Percentiles rank a stretch among this genome's conserved stretches.
phyloP scores from a whole-genome alignment of 2,888 invertebrate genomes.

The Griposia aprilina region DNA sequence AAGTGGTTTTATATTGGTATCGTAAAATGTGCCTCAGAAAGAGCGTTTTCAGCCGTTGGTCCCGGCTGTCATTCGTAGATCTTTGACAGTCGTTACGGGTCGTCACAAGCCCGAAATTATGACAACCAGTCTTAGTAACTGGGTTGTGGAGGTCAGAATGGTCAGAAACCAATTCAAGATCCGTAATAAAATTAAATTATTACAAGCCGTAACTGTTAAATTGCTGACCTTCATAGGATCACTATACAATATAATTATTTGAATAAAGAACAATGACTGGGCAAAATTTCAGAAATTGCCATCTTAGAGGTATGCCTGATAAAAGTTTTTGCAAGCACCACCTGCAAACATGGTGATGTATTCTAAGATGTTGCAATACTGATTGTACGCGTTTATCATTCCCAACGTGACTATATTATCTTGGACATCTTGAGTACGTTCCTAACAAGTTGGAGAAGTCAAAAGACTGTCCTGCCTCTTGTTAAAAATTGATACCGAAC shows the following conservation, averaged over 20 bases:
- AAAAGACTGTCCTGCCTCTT: too few species aligned
- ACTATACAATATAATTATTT: background rate
- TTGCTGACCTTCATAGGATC: background rate
- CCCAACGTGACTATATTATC: too few species aligned
- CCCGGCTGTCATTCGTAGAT: background rate
- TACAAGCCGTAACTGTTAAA: background rate
- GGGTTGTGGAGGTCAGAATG: background rate
- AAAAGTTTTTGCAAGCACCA: background rate
- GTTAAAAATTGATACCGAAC: background rate
- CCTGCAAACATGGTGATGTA: background rate
- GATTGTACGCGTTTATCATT: too few species aligned
- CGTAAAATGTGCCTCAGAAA: background rate
- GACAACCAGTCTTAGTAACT: background rate
- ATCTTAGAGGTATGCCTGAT: background rate
- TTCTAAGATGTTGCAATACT: background rate
- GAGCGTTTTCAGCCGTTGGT: background rate
- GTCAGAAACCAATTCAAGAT: background rate
- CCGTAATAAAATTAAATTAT: too few species aligned
- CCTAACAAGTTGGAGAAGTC: background rate
- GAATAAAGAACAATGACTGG: background rate
- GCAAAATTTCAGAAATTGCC: background rate
- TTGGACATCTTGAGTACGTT: background rate
- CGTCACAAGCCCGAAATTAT: background rate
- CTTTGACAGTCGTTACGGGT: background rate
- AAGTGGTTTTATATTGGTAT: background rate